Base-by-base conservation (phyloP, 2,888 invertebrate species). In the Morpho helenor region DNA sequence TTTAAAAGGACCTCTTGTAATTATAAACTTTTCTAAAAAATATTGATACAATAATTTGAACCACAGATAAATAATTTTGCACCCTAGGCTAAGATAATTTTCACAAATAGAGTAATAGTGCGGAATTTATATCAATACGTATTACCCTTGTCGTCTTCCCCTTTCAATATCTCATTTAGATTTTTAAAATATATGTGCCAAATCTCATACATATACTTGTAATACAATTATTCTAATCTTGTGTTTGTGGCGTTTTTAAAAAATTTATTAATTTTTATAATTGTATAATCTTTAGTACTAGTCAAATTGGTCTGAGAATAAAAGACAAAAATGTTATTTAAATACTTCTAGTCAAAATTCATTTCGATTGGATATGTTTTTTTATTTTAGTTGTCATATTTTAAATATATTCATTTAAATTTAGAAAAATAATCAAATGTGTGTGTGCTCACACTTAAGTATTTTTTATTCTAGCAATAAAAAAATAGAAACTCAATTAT, bases 401-500 rank as follows among this genome's bases (percentile, higher is more conserved):
- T 40, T 53, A 53, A 46, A 39, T 22, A 59, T 71, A 71, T 62
- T 68, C 76, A 69, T 76, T 66, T 74, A 80, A 75, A 71, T 76
- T 43, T 46, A 41, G 39, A 74, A 73, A 16, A 16, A 62, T 66
- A 65, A 31, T 31, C 31, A 31, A 56, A 68, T 77, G 76, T 78
- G 76, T 76, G 78, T 79, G 80, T 81, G 77, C 77, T 78, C 73
- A 83, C 76, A 80, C 79, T 82, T 82, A 71, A 82, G 68, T 77
- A 76, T 79, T 31, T 16, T 77, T 74, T 77, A 79, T 79, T 65
- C 75, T 86, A 87, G 88, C 86, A 88, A 88, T 88, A 87, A 82
- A 69, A 16, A 80, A 72, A 85, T 84, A 89, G 87, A 82, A 88
- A 90, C 89, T 90, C 90, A 90, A 90, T 90, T 90, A 90, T 89